Base-by-base conservation (phyloP, 2,113 vertebrate species). In the Hippocampus comes region DNA sequence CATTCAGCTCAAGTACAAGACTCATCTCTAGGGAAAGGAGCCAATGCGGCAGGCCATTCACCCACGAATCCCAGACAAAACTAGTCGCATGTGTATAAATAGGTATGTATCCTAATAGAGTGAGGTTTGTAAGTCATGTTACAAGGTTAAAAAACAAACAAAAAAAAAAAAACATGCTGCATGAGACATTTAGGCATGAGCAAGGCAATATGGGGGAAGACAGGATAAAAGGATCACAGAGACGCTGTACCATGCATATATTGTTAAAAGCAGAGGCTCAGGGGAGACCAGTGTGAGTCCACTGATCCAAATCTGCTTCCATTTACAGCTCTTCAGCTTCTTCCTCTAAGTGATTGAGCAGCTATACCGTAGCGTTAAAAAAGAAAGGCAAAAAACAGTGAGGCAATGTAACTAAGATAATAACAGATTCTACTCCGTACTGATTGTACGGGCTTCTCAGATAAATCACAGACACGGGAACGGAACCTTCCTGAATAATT, bases 1-100 rank as follows among this genome's bases (percentile, higher is more conserved):
- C 87, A 89, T 89, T 91, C 87, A 86, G 81, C 86, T 86, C 82
- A 76, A 83, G 82, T 80, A 77, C 72, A 86, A 80, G 74, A 77
- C 74, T 76, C 74, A 70, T 85, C 87, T 90, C 88, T 65, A 68
- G 87, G 86, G 85, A 82, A 74, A 78, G 64, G 78, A 78, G 23
- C 70, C 72, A 68, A 69, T 71, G 82, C 82, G 82, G 82, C 80
- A 67, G 73, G 41, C 74, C 75, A 74, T 81, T 78, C 82, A 81
- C 72, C 79, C 79, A 84, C 76, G 84, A 87, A 65, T 79, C 64
- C 73, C 49, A 78, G 70, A 89, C 71, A 82, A 30, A 86, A 78
- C 78, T 68, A 63, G 85, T 72, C 66, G 78, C 73, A 55, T 49
- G 42, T 65, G 23, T 57, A 23, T 66, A 69, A 65, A 65, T 51